Evolutionary conservation across 2,888 invertebrate species (phyloP).

Genomic region (Cecidostiba fungosa): DNA sequence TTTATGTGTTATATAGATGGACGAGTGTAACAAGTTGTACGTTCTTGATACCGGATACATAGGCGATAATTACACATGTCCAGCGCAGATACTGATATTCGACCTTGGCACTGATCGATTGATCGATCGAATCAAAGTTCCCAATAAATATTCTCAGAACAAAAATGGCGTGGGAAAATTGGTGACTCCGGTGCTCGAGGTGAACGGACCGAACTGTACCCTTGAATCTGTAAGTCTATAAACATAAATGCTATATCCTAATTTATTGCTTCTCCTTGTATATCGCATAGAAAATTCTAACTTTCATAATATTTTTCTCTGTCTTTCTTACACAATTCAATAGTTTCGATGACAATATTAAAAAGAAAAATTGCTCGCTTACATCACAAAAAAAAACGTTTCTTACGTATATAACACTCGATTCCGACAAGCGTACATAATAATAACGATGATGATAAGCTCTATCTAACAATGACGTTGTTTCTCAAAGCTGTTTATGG

Average conservation of each 20-base stretch:
- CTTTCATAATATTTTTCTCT: too few relatives aligned
- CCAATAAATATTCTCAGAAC: slow-evolving; percentile 64
- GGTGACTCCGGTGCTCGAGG: slow-evolving; percentile 69
- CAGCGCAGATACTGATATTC: slow-evolving; percentile 87
- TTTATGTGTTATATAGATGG: slow-evolving; percentile 73
- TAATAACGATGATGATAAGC: neutral
- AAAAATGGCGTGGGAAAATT: slow-evolving; percentile 65
- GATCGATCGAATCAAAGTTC: slow-evolving; percentile 68
- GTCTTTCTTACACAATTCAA: too few relatives aligned
- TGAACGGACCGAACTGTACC: slow-evolving; percentile 58
- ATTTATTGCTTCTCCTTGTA: too few relatives aligned
- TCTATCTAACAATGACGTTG: too few relatives aligned
- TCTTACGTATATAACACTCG: too few relatives aligned
- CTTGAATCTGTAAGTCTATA: slow-evolving; percentile 65
- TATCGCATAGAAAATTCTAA: too few relatives aligned
- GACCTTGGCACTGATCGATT: slow-evolving; percentile 82
- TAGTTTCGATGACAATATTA: too few relatives aligned
- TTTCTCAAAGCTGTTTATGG: slow-evolving; percentile 62
- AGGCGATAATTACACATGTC: slow-evolving; percentile 83
- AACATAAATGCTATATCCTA: too few relatives aligned
- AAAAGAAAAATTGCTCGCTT: neutral
- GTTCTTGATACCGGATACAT: slow-evolving; percentile 82
- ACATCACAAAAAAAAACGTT: neutral
- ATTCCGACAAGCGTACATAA: too few relatives aligned
- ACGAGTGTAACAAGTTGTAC: slow-evolving; percentile 47